Conservation (phyloP, 2,888 invertebrate genomes). For the Carabus problematicus region DNA sequence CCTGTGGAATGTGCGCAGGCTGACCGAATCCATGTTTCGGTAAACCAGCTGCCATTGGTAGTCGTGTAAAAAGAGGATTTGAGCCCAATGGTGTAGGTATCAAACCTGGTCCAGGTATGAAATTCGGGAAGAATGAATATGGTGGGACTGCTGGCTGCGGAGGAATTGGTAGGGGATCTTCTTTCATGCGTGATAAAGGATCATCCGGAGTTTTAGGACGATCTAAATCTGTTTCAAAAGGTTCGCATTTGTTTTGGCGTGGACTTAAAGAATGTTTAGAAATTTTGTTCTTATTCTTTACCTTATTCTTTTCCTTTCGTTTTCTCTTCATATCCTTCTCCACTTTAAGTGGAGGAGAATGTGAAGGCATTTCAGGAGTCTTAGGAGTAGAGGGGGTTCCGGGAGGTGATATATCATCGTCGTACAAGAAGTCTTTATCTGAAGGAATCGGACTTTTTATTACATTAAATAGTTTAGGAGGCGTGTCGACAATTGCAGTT, state of each 20-base stretch:
- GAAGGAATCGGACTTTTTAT: conserved; percentile 56
- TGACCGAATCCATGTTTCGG: conserved; percentile 64
- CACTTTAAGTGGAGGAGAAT: conserved; percentile 65
- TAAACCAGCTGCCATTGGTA: conserved; percentile 54
- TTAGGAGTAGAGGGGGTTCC: conserved; percentile 65
- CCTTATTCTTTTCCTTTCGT: conserved; percentile 57
- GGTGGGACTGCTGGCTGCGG: conserved; percentile 50
- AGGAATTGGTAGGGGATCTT: conserved; percentile 49
- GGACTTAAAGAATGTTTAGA: conserved; percentile 44
- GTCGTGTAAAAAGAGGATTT: conserved; percentile 62
- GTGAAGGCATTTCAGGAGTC: conserved; percentile 66
- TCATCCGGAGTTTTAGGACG: conserved; percentile 58
- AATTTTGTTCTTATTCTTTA: conserved; percentile 48
- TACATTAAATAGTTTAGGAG: conserved; percentile 56
- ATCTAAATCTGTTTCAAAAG: conserved; percentile 46
- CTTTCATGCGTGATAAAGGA: conserved; percentile 44
- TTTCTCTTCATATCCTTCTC: conserved; percentile 65
- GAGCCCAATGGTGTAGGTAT: conserved; percentile 65
- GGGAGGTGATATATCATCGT: conserved; percentile 62
- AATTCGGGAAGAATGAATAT: conserved; percentile 63
- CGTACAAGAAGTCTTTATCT: conserved; percentile 51
- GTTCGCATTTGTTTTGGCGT: conserved; percentile 46
- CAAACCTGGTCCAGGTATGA: conserved; percentile 66
- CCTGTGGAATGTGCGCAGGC: conserved; percentile 66
- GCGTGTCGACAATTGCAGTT: conserved; percentile 49